Conservation (phyloP, 2,113 vertebrate species). For the Condylura cristata region DNA sequence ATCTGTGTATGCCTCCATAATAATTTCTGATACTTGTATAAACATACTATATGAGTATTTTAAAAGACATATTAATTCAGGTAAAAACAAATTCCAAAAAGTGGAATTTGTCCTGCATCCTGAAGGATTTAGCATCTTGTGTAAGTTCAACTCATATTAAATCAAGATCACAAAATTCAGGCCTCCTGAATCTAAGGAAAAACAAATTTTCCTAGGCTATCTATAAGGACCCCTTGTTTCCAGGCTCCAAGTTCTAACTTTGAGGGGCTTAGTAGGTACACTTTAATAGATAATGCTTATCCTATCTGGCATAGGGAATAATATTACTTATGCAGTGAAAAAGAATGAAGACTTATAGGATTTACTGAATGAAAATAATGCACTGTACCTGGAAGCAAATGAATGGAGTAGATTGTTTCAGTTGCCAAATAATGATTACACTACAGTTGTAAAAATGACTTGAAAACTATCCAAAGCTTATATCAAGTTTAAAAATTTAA, state of each 20-base stretch:
- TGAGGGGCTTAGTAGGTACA: conserved; percentile 32
- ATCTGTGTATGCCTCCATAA: conserved; percentile 2
- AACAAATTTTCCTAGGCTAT: conserved; percentile 51
- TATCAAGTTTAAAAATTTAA: not conserved
- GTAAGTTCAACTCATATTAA: conserved; percentile 63
- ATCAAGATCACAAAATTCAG: conserved; percentile 51
- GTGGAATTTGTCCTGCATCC: conserved; percentile 43
- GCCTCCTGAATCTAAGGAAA: conserved; percentile 49
- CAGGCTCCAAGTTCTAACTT: conserved; percentile 58
- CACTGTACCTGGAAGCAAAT: conserved; percentile 3
- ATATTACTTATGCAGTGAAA: conserved; percentile 52
- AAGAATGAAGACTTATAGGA: conserved; percentile 32
- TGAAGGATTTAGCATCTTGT: conserved; percentile 32
- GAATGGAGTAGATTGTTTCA: not conserved
- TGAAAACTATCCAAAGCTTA: conserved; percentile 31
- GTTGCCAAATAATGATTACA: not conserved
- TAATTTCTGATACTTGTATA: conserved; percentile 35
- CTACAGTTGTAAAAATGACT: conserved; percentile 6
- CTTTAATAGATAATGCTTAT: conserved; percentile 55
- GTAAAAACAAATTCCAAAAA: conserved; percentile 43
- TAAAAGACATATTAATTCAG: conserved; percentile 47
- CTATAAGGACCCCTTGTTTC: conserved; percentile 28
- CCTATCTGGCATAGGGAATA: conserved; percentile 13
- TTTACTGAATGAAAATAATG: conserved; percentile 22
- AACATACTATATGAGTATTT: conserved; percentile 19